Evolutionary conservation across 1,140 invertebrate genomes (phyloP).

Genomic region (Zelostemma sp.): DNA sequence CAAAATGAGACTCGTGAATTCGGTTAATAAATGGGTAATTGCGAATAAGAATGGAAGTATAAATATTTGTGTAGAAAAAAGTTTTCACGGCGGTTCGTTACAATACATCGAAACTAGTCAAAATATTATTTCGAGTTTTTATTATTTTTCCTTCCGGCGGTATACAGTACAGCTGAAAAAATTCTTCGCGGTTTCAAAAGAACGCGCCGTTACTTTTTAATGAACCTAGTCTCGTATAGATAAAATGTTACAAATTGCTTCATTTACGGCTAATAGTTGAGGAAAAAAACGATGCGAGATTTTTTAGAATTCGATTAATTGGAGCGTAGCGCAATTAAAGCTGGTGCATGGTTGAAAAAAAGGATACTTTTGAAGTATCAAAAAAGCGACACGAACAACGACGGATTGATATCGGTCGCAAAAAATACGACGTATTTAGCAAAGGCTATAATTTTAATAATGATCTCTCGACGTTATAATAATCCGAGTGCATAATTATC

Average conservation of each 20-base stretch:
- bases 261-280: neutral
- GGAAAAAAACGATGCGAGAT: neutral
- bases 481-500: conserved; percentile 37
- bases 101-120: too few species aligned
- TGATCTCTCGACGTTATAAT: conserved; percentile 26
- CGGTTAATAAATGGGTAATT: too few species aligned
- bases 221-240: neutral
- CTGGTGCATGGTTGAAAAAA: too few species aligned
- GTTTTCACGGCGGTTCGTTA: too few species aligned
- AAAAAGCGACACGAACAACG: conserved; percentile 18
- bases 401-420: conserved; percentile 29
- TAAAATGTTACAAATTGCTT: neutral
- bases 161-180: too few species aligned
- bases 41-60: too few species aligned
- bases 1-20: too few species aligned
- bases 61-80: too few species aligned
- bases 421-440: conserved; percentile 36
- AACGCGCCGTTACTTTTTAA: neutral
- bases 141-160: too few species aligned
- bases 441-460: conserved; percentile 35
- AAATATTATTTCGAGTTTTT: too few species aligned
- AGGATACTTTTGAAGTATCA: neutral
- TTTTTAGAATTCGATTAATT: conserved; percentile 1
- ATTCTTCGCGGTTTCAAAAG: neutral
- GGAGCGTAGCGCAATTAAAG: neutral